A percentile compares a stretch with the other conserved stretches of the same genome.
Conservation (phyloP, 2,888 invertebrate species). For the Caenorhabditis sp. region DNA sequence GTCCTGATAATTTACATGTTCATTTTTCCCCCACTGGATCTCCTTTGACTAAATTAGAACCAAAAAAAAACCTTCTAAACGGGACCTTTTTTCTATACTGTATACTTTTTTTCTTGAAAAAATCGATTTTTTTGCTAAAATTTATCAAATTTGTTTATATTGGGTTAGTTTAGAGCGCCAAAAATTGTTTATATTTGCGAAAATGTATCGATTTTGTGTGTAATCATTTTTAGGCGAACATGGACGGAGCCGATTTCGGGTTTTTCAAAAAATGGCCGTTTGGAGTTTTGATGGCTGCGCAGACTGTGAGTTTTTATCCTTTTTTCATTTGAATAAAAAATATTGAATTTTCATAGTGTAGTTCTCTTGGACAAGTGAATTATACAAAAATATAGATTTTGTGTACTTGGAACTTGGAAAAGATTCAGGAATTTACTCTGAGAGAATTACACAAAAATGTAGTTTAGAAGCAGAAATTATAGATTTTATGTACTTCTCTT, state of each 20-base stretch:
- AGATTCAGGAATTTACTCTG: too few species aligned
- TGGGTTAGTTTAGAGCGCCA: too few species aligned
- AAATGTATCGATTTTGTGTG: background rate
- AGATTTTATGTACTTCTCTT: background rate
- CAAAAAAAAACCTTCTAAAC: too few species aligned
- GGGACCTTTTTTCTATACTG: background rate
- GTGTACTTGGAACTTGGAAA: background rate
- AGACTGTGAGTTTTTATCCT: conserved; percentile 37
- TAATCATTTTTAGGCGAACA: conserved; percentile 23
- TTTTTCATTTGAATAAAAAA: background rate
- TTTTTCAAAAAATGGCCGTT: conserved; percentile 53
- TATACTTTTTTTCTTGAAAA: background rate
- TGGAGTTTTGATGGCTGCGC: conserved; percentile 48
- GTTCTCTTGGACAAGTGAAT: too few species aligned
- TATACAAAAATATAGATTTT: too few species aligned
- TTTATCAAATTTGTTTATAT: too few species aligned
- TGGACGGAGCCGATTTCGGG: conserved; percentile 32
- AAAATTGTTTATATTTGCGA: background rate
- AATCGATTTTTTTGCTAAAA: background rate
- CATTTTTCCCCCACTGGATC: too few species aligned
- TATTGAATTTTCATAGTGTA: too few species aligned
- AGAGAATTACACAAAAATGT: background rate
- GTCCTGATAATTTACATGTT: background rate
- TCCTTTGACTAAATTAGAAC: too few species aligned
- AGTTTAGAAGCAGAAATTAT: too few species aligned